Conservation (phyloP, 2,113 vertebrate genomes). For the Triplophysa rosa region DNA sequence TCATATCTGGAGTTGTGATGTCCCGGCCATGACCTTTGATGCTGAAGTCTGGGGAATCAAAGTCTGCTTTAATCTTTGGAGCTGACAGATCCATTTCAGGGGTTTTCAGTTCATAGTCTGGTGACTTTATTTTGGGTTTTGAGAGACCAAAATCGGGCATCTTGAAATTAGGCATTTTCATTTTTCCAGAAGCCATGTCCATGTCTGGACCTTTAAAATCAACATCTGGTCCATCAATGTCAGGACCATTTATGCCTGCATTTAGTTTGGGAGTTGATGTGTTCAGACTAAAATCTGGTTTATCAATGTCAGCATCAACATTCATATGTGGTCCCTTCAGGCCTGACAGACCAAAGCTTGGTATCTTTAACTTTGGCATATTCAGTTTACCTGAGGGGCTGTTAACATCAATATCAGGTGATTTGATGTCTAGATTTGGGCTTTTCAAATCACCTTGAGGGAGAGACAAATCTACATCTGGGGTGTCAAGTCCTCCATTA, state of each 20-base stretch:
- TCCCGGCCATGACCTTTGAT: constrained; percentile 19
- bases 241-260: constrained; percentile 46
- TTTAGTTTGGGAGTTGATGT: constrained; percentile 50
- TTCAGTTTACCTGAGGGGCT: constrained; percentile 53
- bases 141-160: background rate
- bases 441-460: background rate
- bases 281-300: constrained; percentile 39
- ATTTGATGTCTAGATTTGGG: constrained; percentile 37
- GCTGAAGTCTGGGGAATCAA: background rate
- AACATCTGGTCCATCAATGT: constrained; percentile 24
- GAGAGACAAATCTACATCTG: constrained; percentile 42
- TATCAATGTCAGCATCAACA: constrained; percentile 18
- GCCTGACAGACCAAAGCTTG: constrained; percentile 15
- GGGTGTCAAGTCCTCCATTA: constrained; percentile 56
- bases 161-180: background rate
- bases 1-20: constrained; percentile 31
- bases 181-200: constrained; percentile 6
- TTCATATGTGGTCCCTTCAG: constrained; percentile 33
- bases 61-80: background rate
- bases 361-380: constrained; percentile 47
- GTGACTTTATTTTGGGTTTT: background rate
- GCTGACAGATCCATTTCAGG: constrained; percentile 45
- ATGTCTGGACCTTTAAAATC: constrained; percentile 17
- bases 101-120: no score
- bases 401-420: constrained; percentile 48